Conservation (phyloP, 2,797 vertebrate species). For the Eremophila alpestris region DNA sequence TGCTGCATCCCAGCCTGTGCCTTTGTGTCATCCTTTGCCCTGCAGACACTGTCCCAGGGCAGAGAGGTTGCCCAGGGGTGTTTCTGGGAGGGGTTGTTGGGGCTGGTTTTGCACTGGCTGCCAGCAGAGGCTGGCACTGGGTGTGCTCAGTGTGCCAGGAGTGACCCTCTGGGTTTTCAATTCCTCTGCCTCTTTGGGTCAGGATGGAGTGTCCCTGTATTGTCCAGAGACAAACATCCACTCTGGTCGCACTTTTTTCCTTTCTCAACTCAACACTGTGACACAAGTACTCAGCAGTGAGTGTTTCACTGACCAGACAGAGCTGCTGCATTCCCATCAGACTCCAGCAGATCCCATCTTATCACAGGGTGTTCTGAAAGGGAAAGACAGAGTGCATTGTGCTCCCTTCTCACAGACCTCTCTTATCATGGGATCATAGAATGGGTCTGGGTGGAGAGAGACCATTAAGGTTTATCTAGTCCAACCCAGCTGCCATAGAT, state of each 20-base stretch:
- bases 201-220: not conserved
- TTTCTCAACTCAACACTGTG: too few species aligned
- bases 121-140: not conserved
- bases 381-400: too few species aligned
- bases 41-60: not conserved
- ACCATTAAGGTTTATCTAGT: fast-evolving
- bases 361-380: too few species aligned
- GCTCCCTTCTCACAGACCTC: too few species aligned
- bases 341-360: not conserved
- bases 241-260: too few species aligned
- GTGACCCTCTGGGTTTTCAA: not conserved
- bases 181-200: not conserved
- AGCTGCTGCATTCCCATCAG: not conserved
- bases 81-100: not conserved
- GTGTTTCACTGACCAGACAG: not conserved
- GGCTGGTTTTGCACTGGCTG: not conserved
- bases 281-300: not conserved
- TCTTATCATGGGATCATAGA: not conserved
- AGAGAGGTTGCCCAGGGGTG: fast-evolving
- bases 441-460: not conserved
- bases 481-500: not conserved
- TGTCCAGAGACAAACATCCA: too few species aligned
- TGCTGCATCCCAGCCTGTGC: not conserved
- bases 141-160: not conserved
- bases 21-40: not conserved